Percentiles rank a stretch among this genome's conserved stretches.
Evolutionary conservation across 2,113 vertebrate genomes (phyloP).

Genomic region (Siniperca knerii): DNA sequence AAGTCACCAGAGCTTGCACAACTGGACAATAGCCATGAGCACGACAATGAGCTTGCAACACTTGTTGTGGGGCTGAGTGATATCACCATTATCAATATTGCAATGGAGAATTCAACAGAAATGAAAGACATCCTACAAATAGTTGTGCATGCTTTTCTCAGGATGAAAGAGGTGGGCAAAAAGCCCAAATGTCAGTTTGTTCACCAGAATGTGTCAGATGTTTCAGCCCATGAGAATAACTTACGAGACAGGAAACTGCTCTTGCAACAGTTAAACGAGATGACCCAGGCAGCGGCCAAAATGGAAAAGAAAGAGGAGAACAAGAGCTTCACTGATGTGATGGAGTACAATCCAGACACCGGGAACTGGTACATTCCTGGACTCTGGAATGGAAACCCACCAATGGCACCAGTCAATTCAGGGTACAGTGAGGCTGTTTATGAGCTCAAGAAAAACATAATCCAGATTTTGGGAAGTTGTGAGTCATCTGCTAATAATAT

Average conservation of each 20-base stretch:
- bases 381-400: constrained; percentile 82
- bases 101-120: constrained; percentile 76
- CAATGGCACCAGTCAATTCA: constrained; percentile 80
- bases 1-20: constrained; percentile 77
- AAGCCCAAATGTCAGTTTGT: constrained; percentile 86
- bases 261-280: constrained; percentile 79
- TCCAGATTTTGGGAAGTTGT: constrained; percentile 40
- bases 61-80: constrained; percentile 86
- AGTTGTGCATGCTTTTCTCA: constrained; percentile 79
- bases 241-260: constrained; percentile 78
- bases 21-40: constrained; percentile 73
- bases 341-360: constrained; percentile 75
- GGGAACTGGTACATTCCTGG: constrained; percentile 80
- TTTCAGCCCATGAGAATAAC: constrained; percentile 80
- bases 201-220: constrained; percentile 85
- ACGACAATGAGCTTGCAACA: constrained; percentile 86
- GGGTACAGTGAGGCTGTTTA: constrained; percentile 77
- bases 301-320: constrained; percentile 80
- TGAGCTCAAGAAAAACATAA: constrained; percentile 77
- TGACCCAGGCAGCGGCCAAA: constrained; percentile 77
- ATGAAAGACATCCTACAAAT: constrained; percentile 81
- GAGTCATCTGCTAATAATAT: constrained; percentile 44
- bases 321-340: constrained; percentile 78
- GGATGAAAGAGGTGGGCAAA: constrained; percentile 82
- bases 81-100: constrained; percentile 84